phyloP scores from a whole-genome alignment of 2,113 vertebrate genomes.

The Ivindomyrus marchei region DNA sequence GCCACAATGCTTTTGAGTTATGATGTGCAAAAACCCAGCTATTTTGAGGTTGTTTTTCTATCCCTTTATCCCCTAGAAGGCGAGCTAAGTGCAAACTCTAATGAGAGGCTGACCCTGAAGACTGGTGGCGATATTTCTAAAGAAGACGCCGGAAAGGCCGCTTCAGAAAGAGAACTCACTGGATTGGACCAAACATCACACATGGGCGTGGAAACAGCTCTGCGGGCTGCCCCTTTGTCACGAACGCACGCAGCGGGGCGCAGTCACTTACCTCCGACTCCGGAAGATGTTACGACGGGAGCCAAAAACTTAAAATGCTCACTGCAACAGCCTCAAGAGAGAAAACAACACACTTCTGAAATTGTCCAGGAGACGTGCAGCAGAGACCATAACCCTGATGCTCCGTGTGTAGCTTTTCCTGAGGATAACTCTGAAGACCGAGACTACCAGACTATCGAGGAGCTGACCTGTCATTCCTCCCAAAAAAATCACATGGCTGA shows the following conservation, averaged over 20 bases:
- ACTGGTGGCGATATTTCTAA: neutral
- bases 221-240: neutral
- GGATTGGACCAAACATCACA: neutral
- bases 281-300: too few relatives aligned
- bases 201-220: neutral
- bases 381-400: neutral
- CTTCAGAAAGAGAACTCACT: neutral
- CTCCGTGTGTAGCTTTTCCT: neutral
- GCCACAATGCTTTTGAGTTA: neutral
- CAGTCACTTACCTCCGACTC: neutral
- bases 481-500: neutral
- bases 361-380: neutral
- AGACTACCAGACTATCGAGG: conserved; percentile 3
- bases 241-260: too few relatives aligned
- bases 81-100: neutral
- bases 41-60: neutral
- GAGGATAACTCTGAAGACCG: conserved; percentile 6
- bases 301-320: neutral
- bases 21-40: neutral
- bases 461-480: neutral
- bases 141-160: neutral
- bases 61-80: neutral
- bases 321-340: neutral
- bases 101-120: neutral
- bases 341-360: conserved; percentile 12